Conservation (phyloP, 2,113 vertebrate species). For the Pollimyrus isidori region DNA sequence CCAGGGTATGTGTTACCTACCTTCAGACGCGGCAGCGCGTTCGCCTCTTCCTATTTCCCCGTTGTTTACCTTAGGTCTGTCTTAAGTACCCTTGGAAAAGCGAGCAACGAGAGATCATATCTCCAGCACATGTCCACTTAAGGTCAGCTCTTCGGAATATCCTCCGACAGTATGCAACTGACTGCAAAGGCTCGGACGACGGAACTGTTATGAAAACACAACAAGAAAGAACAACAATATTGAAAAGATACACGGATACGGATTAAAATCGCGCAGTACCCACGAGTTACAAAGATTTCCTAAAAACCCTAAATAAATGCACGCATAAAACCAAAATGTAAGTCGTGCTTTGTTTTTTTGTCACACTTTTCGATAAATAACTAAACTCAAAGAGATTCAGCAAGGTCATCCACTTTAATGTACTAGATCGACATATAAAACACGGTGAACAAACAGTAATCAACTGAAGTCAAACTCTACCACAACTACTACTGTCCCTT, state of each 20-base stretch:
- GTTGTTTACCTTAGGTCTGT: background rate
- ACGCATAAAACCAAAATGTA: background rate
- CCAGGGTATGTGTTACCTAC: background rate
- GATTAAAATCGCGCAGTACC: background rate
- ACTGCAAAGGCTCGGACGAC: background rate
- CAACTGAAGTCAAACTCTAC: background rate
- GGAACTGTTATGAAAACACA: background rate
- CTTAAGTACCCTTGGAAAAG: background rate
- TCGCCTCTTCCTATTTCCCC: background rate
- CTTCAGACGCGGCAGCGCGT: background rate
- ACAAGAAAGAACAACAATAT: background rate
- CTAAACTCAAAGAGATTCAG: background rate
- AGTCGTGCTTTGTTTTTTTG: background rate
- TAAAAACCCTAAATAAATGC: background rate
- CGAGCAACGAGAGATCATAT: background rate
- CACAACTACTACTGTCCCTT: background rate
- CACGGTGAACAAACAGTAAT: background rate
- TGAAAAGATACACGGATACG: background rate
- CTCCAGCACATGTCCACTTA: conserved; percentile 3
- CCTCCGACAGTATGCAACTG: background rate
- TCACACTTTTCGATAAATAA: background rate
- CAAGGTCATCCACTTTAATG: background rate
- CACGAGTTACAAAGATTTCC: background rate
- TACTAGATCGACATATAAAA: background rate
- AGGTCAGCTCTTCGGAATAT: background rate